Evolutionary conservation across 1,140 invertebrate genomes (phyloP).

Genomic region (Drosophila virilis): DNA sequence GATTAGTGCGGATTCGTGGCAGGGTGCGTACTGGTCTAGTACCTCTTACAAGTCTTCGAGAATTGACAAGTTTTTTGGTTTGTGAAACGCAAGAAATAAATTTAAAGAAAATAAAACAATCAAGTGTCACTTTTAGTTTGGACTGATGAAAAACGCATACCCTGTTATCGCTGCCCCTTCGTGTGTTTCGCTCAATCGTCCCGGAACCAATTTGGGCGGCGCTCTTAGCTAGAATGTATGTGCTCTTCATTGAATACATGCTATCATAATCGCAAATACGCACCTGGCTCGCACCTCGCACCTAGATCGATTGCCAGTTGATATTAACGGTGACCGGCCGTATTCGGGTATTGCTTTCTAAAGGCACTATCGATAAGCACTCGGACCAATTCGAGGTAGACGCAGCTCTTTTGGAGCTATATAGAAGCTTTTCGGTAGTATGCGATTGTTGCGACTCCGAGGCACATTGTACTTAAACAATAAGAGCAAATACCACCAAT

Average conservation of each 20-base stretch:
- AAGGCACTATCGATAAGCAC: slow-evolving; percentile 59
- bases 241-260: slow-evolving; percentile 1
- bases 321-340: slow-evolving; percentile 8
- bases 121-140: background rate
- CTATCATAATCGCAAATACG: too few species aligned
- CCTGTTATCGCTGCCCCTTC: background rate
- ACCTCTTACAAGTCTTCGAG: too few species aligned
- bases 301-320: slow-evolving; percentile 35
- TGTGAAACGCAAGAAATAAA: background rate
- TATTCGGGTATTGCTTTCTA: slow-evolving; percentile 28
- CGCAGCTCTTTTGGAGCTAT: slow-evolving; percentile 46
- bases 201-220: background rate
- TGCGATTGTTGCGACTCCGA: slow-evolving; percentile 64
- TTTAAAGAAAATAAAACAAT: background rate
- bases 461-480: slow-evolving; percentile 34
- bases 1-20: slow-evolving; percentile 1
- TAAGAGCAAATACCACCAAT: slow-evolving; percentile 1
- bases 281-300: background rate
- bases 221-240: slow-evolving; percentile 11
- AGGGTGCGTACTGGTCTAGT: background rate
- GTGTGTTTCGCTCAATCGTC: slow-evolving; percentile 2
- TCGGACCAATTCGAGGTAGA: slow-evolving; percentile 57
- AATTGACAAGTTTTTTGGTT: too few species aligned
- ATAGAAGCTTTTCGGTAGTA: slow-evolving; percentile 61
- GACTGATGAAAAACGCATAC: background rate